Percentiles rank a stretch among this genome's conserved stretches.
phyloP scores from a whole-genome alignment of 2,888 invertebrate species.

The Sarcophaga variegata region DNA sequence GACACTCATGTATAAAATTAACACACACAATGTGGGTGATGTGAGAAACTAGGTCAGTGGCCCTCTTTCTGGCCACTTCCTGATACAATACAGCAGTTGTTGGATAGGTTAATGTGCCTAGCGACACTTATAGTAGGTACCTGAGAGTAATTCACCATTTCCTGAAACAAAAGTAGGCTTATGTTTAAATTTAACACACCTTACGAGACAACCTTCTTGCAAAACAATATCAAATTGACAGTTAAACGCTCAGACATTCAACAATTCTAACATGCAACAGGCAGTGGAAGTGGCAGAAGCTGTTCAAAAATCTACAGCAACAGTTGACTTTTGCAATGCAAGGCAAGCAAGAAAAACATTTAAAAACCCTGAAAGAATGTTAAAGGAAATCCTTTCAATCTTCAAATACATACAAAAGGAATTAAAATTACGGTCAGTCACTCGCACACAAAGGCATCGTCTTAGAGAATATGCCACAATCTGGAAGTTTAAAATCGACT shows the following conservation, averaged over 20 bases:
- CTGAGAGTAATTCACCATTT: no score
- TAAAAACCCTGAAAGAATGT: slow-evolving; percentile 1
- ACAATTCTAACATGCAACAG: neutral
- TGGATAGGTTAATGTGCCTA: no score
- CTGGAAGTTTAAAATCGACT: no score
- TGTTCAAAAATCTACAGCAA: slow-evolving; percentile 23
- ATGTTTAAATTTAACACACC: neutral
- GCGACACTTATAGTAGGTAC: no score
- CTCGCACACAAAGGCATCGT: neutral
- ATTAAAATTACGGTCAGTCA: no score
- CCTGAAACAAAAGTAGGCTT: no score
- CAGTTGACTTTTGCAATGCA: slow-evolving; percentile 47
- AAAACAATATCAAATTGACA: neutral
- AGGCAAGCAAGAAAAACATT: slow-evolving; percentile 19
- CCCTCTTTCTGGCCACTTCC: no score
- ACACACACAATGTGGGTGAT: no score
- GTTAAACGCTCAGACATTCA: slow-evolving; percentile 23
- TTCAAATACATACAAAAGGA: slow-evolving; percentile 33
- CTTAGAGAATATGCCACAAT: neutral
- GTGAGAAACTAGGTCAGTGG: no score
- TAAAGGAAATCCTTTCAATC: slow-evolving; percentile 62
- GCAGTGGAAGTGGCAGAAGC: slow-evolving; percentile 18
- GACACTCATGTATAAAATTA: no score
- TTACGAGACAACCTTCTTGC: slow-evolving; percentile 17
- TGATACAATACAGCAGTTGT: no score